Evolutionary conservation across 2,888 invertebrate species (phyloP), one percentile per base, ranked within the genome.

Genomic region (Zonitis immaculata): DNA sequence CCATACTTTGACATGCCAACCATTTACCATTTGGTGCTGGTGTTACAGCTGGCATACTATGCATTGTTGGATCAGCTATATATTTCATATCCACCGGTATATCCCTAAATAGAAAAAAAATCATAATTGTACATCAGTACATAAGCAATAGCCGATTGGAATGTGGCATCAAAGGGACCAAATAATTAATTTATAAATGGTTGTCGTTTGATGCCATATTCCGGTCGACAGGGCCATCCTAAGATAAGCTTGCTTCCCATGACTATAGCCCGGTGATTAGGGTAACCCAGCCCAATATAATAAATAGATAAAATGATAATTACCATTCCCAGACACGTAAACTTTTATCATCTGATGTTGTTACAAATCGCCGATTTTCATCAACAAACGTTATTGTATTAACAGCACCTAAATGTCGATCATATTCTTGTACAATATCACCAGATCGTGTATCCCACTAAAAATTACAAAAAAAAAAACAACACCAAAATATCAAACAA

Each of bases 11-110:
- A 72, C 98, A 99, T 0, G 98, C 97, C 57, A 99, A 80, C 98
- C 99, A 99, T 77, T 98, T 98, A 71, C 93, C 92, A 79, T 98
- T 98, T 1, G 97, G 98, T 0, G 97, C 89, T 6, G 89, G 82
- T 0, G 95, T 92, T 0, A 98, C 97, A 0, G 95, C 89, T 0
- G 99, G 99, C 87, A 99, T 93, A 5, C 98, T 97, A 77, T 99
- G 99, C 95, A 99, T 96, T 0, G 94, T 88, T 0, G 99, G 98
- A 77, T 99, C 99, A 1, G 99, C 99, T 61, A 99, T 98, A 76
- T 99, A 96, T 75, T 99, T 99, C 90, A 99, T 99, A 76, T 99
- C 99, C 1, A 99, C 99, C 0, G 94, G 94, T 68, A 94, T 94
- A 72, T 94, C 93, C 82, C 82, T 81, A 72, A 6, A 61, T n/a